A percentile compares a stretch with the other conserved stretches of the same genome.
These are phyloP conservation scores for Dipodomys ordii DNA, from an alignment of 2,113 vertebrate genomes.

Conservation along the genomic window DNA sequence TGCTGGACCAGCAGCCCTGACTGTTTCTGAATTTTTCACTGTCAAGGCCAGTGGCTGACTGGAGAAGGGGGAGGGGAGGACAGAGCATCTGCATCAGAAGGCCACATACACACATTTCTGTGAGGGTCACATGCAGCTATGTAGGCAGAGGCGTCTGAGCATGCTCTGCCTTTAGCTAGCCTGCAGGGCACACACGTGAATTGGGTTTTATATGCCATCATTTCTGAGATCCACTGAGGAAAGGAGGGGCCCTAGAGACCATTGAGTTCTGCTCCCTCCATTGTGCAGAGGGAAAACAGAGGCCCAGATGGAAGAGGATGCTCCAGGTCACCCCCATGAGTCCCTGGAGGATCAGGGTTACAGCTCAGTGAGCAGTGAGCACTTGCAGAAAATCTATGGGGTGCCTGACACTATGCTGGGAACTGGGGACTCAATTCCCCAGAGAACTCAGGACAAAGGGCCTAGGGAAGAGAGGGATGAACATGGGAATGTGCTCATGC, in stretches of 20 bases:
- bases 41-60: conserved; percentile 51
- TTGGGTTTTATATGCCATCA: not conserved
- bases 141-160: not conserved
- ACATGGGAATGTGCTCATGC: not conserved
- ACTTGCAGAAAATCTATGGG: not conserved
- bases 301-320: not conserved
- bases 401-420: not conserved
- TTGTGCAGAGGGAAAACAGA: conserved; percentile 14
- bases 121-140: not conserved
- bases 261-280: not conserved
- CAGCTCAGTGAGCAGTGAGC: not conserved
- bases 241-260: not conserved
- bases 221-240: not conserved
- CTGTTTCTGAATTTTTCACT: conserved; percentile 73
- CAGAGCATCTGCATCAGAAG: not conserved
- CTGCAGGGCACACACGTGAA: not conserved
- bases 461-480: not conserved
- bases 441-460: not conserved
- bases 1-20: conserved; percentile 47
- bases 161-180: not conserved
- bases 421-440: not conserved
- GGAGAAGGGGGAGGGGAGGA: conserved; percentile 43
- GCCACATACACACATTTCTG: not conserved
- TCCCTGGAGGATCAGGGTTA: not conserved
- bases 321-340: not conserved